Evolutionary conservation across 1,140 invertebrate genomes (phyloP), one percentile per base, ranked within the genome.

Genomic region (Hyphantria cunea): DNA sequence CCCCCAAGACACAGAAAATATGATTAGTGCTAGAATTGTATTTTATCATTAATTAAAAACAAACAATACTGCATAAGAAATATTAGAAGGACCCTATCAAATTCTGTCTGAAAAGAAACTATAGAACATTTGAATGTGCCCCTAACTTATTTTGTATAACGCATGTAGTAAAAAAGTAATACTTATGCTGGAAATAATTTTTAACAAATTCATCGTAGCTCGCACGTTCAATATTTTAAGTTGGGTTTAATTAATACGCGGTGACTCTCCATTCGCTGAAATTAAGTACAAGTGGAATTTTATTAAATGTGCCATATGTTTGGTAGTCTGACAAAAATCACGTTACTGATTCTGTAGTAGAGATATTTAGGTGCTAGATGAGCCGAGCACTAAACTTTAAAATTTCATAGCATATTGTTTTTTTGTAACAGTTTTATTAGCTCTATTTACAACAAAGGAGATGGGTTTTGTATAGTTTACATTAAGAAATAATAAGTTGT

Each of bases 311-410:
- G 68, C 64, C 72, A 78, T 79, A 65, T 70, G 70, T 86, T 82
- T 70, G 71, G 78, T 82, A 74, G 72, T 69, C 73, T 82, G 70
- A 83, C 76, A 82, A 83, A 85, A 83, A 84, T 81, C 75, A 76
- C 74, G 73, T 76, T 78, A 77, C 39, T 45, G 15, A 39, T 25
- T 37, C 6, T 37, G 31, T 44, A 41, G 61, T 3, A 7, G 2
- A 68, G 54, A 64, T 65, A 32, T 66, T 68, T 41, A 25, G 31
- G 62, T 47, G 64, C 50, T 71, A 56, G 71, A 71, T 67, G 37
- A 31, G 58, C 14, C 3, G 0, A 10, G 17, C 9, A 7, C 11
- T 14, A 33, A 6, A 31, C 0, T 47, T 10, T 34, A n/a, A 34
- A 8, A 17, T 15, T 15, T 17, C 12, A 37, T 31, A 5, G 39